These are phyloP conservation scores for Enteromius afrohamiltoni DNA, from an alignment of 2,797 vertebrate species.

Conservation along the genomic window DNA sequence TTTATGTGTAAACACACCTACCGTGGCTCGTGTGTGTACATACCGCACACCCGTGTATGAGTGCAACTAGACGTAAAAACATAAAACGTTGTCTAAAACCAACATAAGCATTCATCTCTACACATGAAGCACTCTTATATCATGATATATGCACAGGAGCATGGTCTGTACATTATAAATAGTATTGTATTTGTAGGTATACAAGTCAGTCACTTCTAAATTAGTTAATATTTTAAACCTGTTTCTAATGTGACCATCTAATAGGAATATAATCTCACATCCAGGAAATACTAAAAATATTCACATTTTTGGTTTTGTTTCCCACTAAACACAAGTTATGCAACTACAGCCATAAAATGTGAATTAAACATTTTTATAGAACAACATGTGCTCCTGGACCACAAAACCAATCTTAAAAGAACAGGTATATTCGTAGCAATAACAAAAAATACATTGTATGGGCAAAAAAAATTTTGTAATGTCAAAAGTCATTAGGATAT, in stretches of 20 bases:
- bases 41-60: neutral
- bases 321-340: neutral
- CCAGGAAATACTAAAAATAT: neutral
- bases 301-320: neutral
- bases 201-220: neutral
- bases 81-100: neutral
- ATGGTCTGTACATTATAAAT: neutral
- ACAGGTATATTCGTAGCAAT: no score
- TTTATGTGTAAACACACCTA: conserved; percentile 56
- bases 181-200: neutral
- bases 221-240: neutral
- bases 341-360: neutral
- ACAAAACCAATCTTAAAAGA: no score
- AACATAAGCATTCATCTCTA: neutral
- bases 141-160: neutral
- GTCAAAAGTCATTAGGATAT: no score
- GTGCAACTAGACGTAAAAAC: neutral
- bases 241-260: neutral
- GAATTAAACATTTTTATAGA: neutral
- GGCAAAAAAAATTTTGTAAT: no score
- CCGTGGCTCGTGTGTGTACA: conserved; percentile 34
- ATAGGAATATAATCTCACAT: neutral
- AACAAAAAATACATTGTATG: no score
- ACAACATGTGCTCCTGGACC: no score
- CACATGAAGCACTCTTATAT: neutral